phyloP scores from a whole-genome alignment of 2,113 vertebrate species.

The Platycercus adscitus region DNA sequence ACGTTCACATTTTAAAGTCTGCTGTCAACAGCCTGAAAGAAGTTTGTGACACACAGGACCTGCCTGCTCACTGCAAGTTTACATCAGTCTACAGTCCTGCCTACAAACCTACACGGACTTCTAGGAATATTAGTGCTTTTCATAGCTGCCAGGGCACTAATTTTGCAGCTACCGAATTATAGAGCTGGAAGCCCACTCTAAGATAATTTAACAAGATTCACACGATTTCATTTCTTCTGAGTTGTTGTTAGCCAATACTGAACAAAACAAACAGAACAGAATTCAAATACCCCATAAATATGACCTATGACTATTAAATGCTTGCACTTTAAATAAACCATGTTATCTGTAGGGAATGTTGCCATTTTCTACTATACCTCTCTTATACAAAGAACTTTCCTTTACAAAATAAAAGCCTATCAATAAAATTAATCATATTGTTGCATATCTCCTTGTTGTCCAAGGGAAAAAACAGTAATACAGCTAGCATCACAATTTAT shows the following conservation, averaged over 20 bases:
- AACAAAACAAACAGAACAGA: background rate
- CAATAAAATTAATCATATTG: background rate
- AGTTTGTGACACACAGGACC: background rate
- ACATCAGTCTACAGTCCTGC: background rate
- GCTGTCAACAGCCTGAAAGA: constrained; percentile 7
- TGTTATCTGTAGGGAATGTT: background rate
- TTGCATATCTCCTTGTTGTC: background rate
- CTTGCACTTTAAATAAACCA: background rate
- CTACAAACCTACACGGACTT: constrained; percentile 35
- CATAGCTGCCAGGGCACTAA: background rate
- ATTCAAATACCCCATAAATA: background rate
- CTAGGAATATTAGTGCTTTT: background rate
- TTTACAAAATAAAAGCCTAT: background rate
- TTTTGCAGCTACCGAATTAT: background rate
- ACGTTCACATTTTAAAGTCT: background rate
- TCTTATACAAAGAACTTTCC: background rate
- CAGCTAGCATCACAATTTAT: background rate
- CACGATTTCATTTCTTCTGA: background rate
- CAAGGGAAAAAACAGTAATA: background rate
- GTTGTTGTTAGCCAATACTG: background rate
- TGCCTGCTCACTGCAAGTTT: background rate
- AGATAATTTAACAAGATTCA: background rate
- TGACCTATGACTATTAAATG: background rate
- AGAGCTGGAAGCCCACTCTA: background rate
- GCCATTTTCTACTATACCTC: background rate